Evolutionary conservation across 2,888 invertebrate species (phyloP), one percentile per base, ranked within the genome.

Genomic region (Deilephila elpenor): DNA sequence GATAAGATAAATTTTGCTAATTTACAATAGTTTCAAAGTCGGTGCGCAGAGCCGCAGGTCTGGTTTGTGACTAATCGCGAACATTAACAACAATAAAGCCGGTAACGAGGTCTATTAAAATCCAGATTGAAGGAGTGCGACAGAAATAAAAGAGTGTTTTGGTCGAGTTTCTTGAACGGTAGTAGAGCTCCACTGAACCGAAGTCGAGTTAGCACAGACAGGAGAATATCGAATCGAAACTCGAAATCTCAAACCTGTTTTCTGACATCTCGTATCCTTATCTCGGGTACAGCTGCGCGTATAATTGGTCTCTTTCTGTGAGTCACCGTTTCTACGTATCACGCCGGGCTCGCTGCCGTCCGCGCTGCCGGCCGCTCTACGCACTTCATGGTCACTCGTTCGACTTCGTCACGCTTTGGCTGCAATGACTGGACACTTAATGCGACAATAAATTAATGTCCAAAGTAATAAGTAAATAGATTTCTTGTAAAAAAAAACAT

Each of bases 201-300:
- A 86, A 89, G 88, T 90, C 86, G 88, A 88, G 91, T 93, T 87
- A 89, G 89, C 87, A 88, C 89, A 93, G 93, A 90, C 93, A 88
- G 91, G 91, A 93, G 93, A 93, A 89, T 94, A 94, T 94, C 92
- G 93, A 91, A 92, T 94, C 91, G 91, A 92, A 93, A 94, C 93
- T 93, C 93, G 94, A 94, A 94, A 93, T 94, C 91, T 89, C 84
- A 89, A 94, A 94, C 93, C 93, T 91, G 94, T 93, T 94, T 89
- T 89, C 86, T 88, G 84, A 82, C 79, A 83, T 88, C 83, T 83
- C 77, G 80, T 85, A 85, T 93, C 93, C 88, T 88, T 88, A 82
- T 93, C 91, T 84, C 77, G 77, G 88, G 75, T 80, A 79, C 80
- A 76, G 76, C 75, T 78, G 79, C 82, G 80, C 76, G 84, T 87